phyloP scores from a whole-genome alignment of 2,888 invertebrate species.

The Hoplodrina blanda region DNA sequence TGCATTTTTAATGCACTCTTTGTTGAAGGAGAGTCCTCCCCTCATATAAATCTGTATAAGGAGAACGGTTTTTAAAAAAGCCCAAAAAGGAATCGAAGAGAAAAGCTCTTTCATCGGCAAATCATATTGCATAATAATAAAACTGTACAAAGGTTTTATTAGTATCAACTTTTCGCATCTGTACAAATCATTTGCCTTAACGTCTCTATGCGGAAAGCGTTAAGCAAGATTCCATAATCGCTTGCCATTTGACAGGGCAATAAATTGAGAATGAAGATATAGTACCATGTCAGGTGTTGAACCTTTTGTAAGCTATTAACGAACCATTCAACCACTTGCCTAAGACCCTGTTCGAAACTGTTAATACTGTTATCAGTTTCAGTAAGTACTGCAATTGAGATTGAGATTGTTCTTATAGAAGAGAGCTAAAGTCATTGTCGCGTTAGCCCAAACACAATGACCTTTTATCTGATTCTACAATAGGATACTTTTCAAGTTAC shows the following conservation, averaged over 20 bases:
- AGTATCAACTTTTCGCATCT: constrained; percentile 37
- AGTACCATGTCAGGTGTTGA: constrained; percentile 1
- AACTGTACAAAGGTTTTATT: constrained; percentile 29
- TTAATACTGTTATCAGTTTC: not conserved
- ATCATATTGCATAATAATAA: constrained; percentile 21
- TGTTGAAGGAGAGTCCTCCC: not conserved
- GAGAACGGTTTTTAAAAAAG: not conserved
- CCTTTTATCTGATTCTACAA: not conserved
- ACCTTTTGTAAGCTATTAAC: not conserved
- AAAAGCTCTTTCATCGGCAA: not conserved
- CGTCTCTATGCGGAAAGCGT: constrained; percentile 44
- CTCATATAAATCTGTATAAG: not conserved
- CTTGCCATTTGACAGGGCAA: constrained; percentile 25
- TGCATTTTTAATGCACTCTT: constrained; percentile 20
- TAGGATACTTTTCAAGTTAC: not conserved
- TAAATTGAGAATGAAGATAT: constrained; percentile 24
- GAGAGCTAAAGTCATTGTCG: too few relatives aligned
- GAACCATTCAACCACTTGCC: constrained; percentile 3
- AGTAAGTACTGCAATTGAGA: not conserved
- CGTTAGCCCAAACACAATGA: too few relatives aligned
- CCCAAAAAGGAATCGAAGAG: not conserved
- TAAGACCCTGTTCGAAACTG: too few relatives aligned
- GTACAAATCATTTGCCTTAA: constrained; percentile 19
- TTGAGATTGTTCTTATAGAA: too few relatives aligned
- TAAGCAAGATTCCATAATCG: constrained; percentile 44